Percentiles rank a stretch among this genome's conserved stretches.
Evolutionary conservation across 2,888 invertebrate species (phyloP).

Genomic region (Lypha dubia): DNA sequence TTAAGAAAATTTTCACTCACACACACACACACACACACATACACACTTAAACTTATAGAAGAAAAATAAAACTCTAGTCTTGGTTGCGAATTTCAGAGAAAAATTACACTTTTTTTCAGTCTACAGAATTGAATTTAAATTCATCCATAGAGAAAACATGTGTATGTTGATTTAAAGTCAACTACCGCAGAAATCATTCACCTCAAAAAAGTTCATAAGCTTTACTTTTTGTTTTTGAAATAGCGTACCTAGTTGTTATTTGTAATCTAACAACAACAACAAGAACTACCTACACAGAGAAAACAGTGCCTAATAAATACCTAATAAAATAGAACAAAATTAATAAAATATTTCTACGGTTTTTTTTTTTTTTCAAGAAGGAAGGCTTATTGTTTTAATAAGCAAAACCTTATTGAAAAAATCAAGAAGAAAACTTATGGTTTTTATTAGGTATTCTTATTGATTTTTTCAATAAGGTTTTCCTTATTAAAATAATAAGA

Average conservation of each 20-base stretch:
- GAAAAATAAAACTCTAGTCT: slow-evolving; percentile 45
- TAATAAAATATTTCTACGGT: no score
- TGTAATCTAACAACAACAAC: not conserved
- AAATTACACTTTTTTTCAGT: slow-evolving; percentile 21
- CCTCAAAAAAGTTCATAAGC: slow-evolving; percentile 74
- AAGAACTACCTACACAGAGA: no score
- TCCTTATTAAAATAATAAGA: no score
- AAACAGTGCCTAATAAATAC: no score
- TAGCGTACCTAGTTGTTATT: slow-evolving; percentile 4
- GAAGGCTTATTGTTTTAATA: no score
- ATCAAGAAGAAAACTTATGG: no score
- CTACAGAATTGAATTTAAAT: slow-evolving; percentile 53
- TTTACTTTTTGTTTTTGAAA: slow-evolving; percentile 53
- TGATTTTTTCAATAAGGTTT: no score
- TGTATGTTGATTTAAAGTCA: slow-evolving; percentile 70
- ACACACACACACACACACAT: slow-evolving; percentile 13
- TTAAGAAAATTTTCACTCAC: slow-evolving; percentile 54
- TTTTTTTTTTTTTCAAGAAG: no score
- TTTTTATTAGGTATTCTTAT: no score
- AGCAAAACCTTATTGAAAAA: no score
- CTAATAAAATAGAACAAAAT: no score
- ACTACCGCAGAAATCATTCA: slow-evolving; percentile 73
- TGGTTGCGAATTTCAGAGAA: slow-evolving; percentile 52
- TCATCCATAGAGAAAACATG: slow-evolving; percentile 59
- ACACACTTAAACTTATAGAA: slow-evolving; percentile 2